Percentiles rank a stretch among this genome's conserved stretches.
These are phyloP conservation scores for Chironomus riparius DNA, from an alignment of 2,888 invertebrate genomes.

Conservation along the genomic window DNA sequence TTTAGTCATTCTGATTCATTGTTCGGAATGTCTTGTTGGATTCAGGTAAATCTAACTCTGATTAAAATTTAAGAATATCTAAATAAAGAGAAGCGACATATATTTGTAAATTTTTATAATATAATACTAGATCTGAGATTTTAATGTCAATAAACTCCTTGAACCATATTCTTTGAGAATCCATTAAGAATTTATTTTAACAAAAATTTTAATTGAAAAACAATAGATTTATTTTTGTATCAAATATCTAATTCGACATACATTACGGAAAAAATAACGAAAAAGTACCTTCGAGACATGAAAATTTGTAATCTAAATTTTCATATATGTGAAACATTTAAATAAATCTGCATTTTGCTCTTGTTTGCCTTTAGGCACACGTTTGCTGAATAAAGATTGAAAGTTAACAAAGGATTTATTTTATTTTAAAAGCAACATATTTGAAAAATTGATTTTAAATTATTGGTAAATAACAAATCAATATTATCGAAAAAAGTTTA, in stretches of 20 bases:
- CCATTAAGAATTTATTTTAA: background rate
- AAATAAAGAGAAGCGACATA: too few relatives aligned
- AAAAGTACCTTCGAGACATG: background rate
- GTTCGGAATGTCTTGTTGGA: too few relatives aligned
- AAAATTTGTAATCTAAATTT: slow-evolving; percentile 13
- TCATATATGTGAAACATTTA: background rate
- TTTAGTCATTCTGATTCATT: too few relatives aligned
- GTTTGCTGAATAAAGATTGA: slow-evolving; percentile 2
- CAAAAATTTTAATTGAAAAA: background rate
- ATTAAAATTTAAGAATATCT: too few relatives aligned
- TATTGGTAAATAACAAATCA: slow-evolving; percentile 18
- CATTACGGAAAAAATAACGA: background rate
- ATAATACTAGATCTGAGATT: too few relatives aligned
- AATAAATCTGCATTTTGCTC: slow-evolving; percentile 6
- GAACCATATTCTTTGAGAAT: too few relatives aligned
- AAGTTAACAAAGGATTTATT: background rate
- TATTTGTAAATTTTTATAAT: too few relatives aligned
- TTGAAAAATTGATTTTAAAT: slow-evolving; percentile 23
- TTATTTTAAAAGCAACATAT: background rate
- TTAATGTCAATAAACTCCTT: too few relatives aligned
- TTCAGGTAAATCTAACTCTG: too few relatives aligned
- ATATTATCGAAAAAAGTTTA: background rate
- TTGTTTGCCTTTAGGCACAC: slow-evolving; percentile 8
- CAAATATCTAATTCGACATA: background rate
- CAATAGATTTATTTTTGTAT: background rate